Conservation (phyloP, 2,113 vertebrate species). For the Xiphorhynchus elegans region DNA sequence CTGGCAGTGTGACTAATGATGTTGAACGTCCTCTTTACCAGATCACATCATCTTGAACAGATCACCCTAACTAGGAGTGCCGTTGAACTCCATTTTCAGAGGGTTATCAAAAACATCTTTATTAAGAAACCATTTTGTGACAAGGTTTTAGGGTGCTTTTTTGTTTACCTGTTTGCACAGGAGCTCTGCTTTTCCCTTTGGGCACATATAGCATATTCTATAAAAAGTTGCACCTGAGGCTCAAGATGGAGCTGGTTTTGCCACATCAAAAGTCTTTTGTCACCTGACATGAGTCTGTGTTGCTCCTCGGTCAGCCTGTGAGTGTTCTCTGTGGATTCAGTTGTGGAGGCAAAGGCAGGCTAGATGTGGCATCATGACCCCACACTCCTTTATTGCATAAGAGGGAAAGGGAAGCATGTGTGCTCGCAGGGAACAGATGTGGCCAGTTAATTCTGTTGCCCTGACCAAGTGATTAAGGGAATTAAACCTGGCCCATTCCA, state of each 20-base stretch:
- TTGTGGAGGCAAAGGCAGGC: slow-evolving; percentile 4
- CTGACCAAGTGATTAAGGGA: slow-evolving; percentile 79
- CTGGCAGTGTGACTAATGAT: background rate
- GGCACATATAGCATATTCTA: no score
- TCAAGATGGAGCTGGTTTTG: background rate
- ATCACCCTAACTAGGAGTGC: background rate
- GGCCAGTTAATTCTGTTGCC: slow-evolving; percentile 79
- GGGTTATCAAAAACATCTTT: background rate
- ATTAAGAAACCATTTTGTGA: background rate
- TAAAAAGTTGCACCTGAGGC: background rate
- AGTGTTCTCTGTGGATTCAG: background rate
- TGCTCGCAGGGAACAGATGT: slow-evolving; percentile 73
- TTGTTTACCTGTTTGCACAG: background rate
- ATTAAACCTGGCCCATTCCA: slow-evolving; percentile 79
- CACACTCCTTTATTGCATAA: slow-evolving; percentile 47
- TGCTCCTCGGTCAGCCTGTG: background rate
- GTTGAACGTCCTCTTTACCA: background rate
- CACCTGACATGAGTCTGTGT: background rate
- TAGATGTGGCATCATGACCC: slow-evolving; percentile 30
- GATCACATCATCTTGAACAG: background rate
- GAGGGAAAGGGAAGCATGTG: slow-evolving; percentile 49
- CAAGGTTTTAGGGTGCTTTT: background rate
- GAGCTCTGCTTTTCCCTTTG: background rate
- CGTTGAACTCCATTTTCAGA: background rate
- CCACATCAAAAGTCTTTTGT: background rate